Base-by-base conservation (phyloP, 2,113 vertebrate genomes). In the Felis catus region DNA sequence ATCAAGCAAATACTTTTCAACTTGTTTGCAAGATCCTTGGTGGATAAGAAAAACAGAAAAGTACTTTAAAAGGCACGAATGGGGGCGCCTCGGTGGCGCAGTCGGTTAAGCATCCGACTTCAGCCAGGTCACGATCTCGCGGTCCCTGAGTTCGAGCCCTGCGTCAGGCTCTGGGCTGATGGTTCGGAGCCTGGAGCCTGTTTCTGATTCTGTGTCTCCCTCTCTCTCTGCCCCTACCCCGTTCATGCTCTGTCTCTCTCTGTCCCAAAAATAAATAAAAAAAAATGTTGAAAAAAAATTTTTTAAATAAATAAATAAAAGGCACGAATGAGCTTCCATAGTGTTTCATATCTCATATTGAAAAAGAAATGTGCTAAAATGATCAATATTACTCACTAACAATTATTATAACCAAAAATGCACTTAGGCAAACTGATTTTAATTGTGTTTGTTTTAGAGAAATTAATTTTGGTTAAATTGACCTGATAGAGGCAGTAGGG, bases 391-490 rank as follows among this genome's bases (percentile, higher is more conserved):
- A 4, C 51, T 87, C 13, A 71, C 18, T 81, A 85, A 92, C 93
- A 41, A n/a, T 83, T 87, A 76, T 91, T 89, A 87, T 25, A 95
- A 87, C 15, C 29, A 65, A 61, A 91, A 45, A 80, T 36, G 5
- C 13, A 71, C 13, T 23, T 45, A 73, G 16, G 12, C 2, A 96
- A 86, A 66, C 27, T 91, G 29, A 89, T 92, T 90, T 95, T 92
- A 41, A 70, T 78, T 85, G 2, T 10, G 58, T 90, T 94, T 86
- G 23, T 58, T 89, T 90, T 83, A 95, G 55, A 89, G 18, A 92
- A 89, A 76, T 55, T 89, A 93, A 12, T 68, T 95, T 82, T 73
- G 15, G 4, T 76, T 94, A 96, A 91, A 58, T 79, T 94, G 61
- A 65, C 8, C 45, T 86, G 23, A 53, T 10, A 92, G 31, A 78